Evolutionary conservation across 2,113 vertebrate genomes (phyloP).

Genomic region (Caranx melampygus): DNA sequence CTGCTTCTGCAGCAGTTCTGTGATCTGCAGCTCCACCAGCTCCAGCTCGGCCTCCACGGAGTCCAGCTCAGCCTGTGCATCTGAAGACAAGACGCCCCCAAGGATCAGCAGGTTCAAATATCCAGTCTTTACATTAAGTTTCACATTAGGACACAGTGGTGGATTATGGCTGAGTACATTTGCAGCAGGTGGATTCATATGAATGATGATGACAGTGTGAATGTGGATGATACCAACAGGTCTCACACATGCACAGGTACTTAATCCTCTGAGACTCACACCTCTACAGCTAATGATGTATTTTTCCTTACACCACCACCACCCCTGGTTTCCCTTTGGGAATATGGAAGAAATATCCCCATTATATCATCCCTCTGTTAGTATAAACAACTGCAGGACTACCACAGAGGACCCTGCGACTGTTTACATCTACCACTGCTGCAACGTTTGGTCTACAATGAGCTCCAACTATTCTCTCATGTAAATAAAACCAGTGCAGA

Average conservation of each 20-base stretch:
- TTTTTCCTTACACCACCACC: neutral
- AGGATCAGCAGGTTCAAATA: neutral
- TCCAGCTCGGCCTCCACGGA: constrained; percentile 89
- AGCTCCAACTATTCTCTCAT: neutral
- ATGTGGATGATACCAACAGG: constrained; percentile 7
- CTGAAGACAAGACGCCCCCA: constrained; percentile 68
- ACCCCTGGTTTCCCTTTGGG: neutral
- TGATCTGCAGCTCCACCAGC: constrained; percentile 89
- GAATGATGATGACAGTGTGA: no score
- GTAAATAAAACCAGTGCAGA: neutral
- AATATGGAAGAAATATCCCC: neutral
- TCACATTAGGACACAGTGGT: neutral
- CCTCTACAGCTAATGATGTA: constrained; percentile 41
- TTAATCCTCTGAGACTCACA: constrained; percentile 52
- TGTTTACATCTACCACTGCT: neutral
- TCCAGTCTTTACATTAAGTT: neutral
- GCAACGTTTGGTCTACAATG: no score
- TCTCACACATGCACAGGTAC: constrained; percentile 65
- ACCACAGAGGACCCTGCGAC: neutral
- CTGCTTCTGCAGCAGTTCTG: constrained; percentile 91
- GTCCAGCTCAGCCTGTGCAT: constrained; percentile 86
- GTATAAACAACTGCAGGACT: neutral
- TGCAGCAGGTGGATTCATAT: neutral
- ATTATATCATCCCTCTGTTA: neutral
- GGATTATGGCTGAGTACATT: neutral